Evolutionary conservation across 2,888 invertebrate genomes (phyloP).

Genomic region (Tetragnatha montana): DNA sequence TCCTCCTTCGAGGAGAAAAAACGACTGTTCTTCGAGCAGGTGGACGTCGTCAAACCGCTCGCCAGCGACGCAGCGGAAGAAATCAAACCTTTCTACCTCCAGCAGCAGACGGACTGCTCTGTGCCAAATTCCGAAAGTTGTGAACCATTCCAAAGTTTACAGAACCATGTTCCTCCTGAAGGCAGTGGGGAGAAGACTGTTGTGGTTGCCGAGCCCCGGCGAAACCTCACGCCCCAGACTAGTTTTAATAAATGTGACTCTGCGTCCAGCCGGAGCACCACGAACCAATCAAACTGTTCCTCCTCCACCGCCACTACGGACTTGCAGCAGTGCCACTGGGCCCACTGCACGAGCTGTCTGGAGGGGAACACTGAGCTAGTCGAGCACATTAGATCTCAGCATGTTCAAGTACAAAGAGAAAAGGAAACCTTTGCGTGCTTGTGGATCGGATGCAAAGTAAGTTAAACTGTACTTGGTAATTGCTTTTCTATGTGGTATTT

Average conservation of each 20-base stretch:
- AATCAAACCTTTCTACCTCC: constrained; percentile 65
- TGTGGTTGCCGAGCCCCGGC: constrained; percentile 5
- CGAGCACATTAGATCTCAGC: constrained; percentile 74
- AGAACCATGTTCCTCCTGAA: constrained; percentile 30
- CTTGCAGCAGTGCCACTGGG: constrained; percentile 75
- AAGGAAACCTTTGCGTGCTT: constrained; percentile 91
- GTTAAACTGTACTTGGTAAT: not conserved
- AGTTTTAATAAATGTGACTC: constrained; percentile 23
- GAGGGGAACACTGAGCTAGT: constrained; percentile 73
- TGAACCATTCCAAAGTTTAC: constrained; percentile 64
- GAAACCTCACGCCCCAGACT: constrained; percentile 3
- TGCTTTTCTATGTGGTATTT: not conserved
- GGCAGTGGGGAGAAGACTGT: constrained; percentile 22
- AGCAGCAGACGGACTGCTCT: constrained; percentile 47
- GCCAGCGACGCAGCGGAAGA: constrained; percentile 11
- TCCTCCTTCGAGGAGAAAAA: constrained; percentile 7
- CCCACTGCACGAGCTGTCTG: constrained; percentile 74
- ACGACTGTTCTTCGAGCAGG: constrained; percentile 9
- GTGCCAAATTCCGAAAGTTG: constrained; percentile 62
- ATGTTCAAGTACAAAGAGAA: constrained; percentile 81
- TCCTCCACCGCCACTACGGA: constrained; percentile 57
- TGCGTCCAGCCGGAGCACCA: constrained; percentile 29
- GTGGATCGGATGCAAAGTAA: constrained; percentile 91
- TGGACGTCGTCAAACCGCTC: not conserved
- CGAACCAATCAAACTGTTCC: constrained; percentile 61